Evolutionary conservation across 2,113 vertebrate genomes (phyloP), one percentile per base, ranked within the genome.

Genomic region (Cisticola juncidis): DNA sequence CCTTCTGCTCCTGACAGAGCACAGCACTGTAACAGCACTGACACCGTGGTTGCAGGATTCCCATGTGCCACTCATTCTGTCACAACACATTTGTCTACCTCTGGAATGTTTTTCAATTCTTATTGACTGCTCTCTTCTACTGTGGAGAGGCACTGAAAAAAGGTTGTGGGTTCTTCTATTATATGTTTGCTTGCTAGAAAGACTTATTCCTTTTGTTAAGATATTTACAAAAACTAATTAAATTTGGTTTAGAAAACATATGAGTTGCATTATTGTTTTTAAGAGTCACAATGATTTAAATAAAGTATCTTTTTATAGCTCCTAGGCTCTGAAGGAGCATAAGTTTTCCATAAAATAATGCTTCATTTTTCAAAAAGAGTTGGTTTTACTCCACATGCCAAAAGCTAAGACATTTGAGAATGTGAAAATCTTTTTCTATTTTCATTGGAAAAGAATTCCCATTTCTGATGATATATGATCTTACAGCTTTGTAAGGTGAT

Each of bases 291-390:
- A 44, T 38, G 19, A 45, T 70, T 88, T 66, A 61, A 80, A 66
- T 14, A 72, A 64, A 80, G 65, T 36, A 35, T 68, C 56, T 60
- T 64, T 64, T 88, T 83, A 86, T 14, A 83, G 48, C 40, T 86
- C 61, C 51, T 57, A 58, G 85, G 65, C 71, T 87, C 71, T 83
- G 64, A 85, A 61, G 57, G 12, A 74, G 40, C 76, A n/a, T 47
- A 93, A 58, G 35, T 94, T 95, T 96, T 93, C 54, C 50, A 94
- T 92, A 91, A 90, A 91, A 78, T 73, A 90, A 81, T 70, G 40
- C 29, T 69, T 95, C 69, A 22, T 81, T 94, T 94, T 44, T 66
- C 40, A 22, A 45, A 91, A 90, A 57, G 36, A 36, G 36, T 50
- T 74, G 58, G 72, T 38, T 77, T 88, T 92, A 50, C 35, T 79